Base-by-base conservation (phyloP, 2,888 invertebrate species). In the Drosophila ochracea region DNA sequence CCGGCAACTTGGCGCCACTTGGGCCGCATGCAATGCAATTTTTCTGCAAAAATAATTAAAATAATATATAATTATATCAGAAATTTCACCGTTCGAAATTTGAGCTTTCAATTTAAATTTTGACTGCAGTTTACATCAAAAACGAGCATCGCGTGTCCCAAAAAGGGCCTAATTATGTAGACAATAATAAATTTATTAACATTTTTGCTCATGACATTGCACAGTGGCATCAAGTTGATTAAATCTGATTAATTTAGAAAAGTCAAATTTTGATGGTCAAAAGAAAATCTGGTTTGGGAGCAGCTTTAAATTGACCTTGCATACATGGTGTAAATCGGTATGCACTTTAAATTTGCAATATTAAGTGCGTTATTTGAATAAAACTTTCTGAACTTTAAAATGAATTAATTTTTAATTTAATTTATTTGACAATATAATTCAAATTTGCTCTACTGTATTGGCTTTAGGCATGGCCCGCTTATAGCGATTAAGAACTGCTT, bases 11-110 rank as follows among this genome's bases (percentile, higher is more conserved):
- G 85, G 85, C 85, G 85, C 84, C 84, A 65, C 68, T 65, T 68
- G 43, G 69, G 68, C 72, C 78, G 75, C 87, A 86, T 80, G 85
- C 85, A 76, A 73, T 76, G 82, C 68, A 53, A 70, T 73, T 80
- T 72, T 68, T 65, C 73, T 64, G 77, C 70, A 74, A 64, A 80
- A 89, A 82, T 87, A 90, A 90, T 88, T 88, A 79, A 78, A 74
- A 87, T 84, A 79, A 71, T 84, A 76, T 78, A 88, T 82, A 78
- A 68, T 76, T 39, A 62, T 74, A 60, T 47, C 64, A 72, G 55
- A 62, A 76, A 84, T 82, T 88, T 85, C 72, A 68, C 80, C 62
- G 28, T 33, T 73, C 33, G 67, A 57, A 67, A 50, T 59, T 67
- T 54, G 50, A 62, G 62, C 72, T 79, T 74, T 83, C 65, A 61